Conservation (phyloP, 2,113 vertebrate genomes). For the Rattus norvegicus region DNA sequence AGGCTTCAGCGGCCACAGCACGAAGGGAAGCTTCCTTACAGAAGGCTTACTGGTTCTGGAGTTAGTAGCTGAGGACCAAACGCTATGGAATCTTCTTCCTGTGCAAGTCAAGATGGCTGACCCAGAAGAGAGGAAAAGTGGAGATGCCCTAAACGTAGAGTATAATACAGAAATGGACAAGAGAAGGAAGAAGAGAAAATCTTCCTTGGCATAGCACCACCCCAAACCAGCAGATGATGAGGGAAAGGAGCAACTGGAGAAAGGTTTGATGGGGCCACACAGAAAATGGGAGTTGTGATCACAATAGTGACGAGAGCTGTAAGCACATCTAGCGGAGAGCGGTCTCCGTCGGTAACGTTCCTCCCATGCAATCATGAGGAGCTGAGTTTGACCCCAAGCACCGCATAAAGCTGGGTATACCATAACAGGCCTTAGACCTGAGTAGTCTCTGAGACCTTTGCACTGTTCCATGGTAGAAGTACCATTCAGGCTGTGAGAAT, state of each 20-base stretch:
- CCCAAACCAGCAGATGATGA: background rate
- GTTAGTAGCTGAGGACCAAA: background rate
- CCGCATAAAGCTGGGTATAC: background rate
- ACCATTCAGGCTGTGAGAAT: background rate
- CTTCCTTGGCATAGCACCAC: background rate
- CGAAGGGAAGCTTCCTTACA: slow-evolving; percentile 56
- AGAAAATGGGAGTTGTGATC: background rate
- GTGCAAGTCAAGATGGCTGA: slow-evolving; percentile 16
- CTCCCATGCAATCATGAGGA: no score
- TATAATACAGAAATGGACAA: background rate
- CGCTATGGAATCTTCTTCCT: slow-evolving; percentile 52
- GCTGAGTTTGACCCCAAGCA: background rate
- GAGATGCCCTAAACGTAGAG: background rate
- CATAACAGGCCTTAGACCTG: background rate
- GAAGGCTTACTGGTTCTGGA: background rate
- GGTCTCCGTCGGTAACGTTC: no score
- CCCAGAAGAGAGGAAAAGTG: background rate
- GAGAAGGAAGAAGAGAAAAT: background rate
- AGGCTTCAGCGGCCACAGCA: slow-evolving; percentile 37
- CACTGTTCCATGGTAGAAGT: background rate
- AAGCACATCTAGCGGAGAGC: background rate
- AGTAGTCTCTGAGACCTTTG: background rate
- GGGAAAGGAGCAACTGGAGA: background rate
- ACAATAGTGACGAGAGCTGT: background rate
- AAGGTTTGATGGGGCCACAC: background rate